Percentiles rank a stretch among this genome's conserved stretches.
Conservation (phyloP, 2,888 invertebrate genomes). For the Salticus scenicus region DNA sequence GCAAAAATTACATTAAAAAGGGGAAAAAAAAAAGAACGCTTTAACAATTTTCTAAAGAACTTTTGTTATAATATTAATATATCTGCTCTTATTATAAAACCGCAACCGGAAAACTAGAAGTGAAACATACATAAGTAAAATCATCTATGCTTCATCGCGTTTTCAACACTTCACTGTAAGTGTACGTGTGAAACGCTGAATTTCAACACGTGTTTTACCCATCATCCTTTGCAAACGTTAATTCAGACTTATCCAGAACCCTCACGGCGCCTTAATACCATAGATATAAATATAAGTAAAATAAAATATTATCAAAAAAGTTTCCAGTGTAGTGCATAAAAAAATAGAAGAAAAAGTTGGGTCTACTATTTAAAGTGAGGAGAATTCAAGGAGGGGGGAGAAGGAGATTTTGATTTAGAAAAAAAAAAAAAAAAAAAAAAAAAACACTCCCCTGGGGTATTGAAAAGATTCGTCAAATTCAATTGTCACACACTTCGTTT, state of each 20-base stretch:
- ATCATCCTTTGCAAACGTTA: neutral
- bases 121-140: too few relatives aligned
- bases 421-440: too few relatives aligned
- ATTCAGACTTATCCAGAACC: neutral
- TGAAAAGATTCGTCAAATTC: conserved; percentile 70
- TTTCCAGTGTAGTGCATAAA: neutral
- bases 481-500: conserved; percentile 64
- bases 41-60: too few relatives aligned
- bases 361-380: neutral
- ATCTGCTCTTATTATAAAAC: too few relatives aligned
- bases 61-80: too few relatives aligned
- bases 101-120: too few relatives aligned
- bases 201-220: neutral
- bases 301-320: neutral
- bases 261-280: neutral
- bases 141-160: neutral
- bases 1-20: too few relatives aligned
- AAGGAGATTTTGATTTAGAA: neutral
- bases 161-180: neutral
- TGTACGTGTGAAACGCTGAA: neutral
- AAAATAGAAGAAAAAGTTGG: neutral
- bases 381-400: neutral
- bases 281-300: neutral
- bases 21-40: too few relatives aligned
- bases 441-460: conserved; percentile 24